A percentile compares a stretch with the other conserved stretches of the same genome.
phyloP scores from a whole-genome alignment of 37 sponge, comb jelly and placozoan genomes.

The Haliclona indistincta region DNA sequence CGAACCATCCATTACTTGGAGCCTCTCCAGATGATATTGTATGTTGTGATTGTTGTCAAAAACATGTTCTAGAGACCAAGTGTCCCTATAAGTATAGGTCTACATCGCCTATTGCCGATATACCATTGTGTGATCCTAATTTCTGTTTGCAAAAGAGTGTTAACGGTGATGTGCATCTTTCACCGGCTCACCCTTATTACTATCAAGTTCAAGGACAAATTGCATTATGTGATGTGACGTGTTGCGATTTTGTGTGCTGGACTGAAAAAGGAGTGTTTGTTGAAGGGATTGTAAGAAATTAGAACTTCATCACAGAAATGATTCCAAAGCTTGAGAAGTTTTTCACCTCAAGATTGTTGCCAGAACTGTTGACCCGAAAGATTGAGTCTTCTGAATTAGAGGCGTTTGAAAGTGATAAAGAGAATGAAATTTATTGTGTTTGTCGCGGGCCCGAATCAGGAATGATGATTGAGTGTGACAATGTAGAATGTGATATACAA shows the following conservation, averaged over 20 bases:
- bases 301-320: too few relatives aligned
- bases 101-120: neutral
- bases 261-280: too few relatives aligned
- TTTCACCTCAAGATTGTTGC: too few relatives aligned
- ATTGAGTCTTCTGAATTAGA: neutral
- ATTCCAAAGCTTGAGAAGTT: too few relatives aligned
- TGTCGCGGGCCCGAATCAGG: constrained; percentile 1
- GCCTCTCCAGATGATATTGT: constrained; percentile 32
- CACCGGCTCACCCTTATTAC: constrained; percentile 15
- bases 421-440: constrained; percentile 4
- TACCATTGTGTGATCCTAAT: neutral
- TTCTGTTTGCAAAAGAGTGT: neutral
- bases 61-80: constrained; percentile 25
- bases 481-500: neutral
- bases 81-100: constrained; percentile 29
- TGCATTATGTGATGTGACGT: constrained; percentile 6
- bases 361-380: too few relatives aligned
- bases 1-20: constrained; percentile 24
- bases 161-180: neutral
- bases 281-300: too few relatives aligned
- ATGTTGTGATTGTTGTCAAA: constrained; percentile 31
- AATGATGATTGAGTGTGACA: neutral
- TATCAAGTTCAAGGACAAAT: constrained; percentile 44
- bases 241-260: constrained; percentile 36
- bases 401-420: neutral